These are phyloP conservation scores for Drosophila prosaltans DNA, from an alignment of 1,140 invertebrate species.

Conservation along the genomic window DNA sequence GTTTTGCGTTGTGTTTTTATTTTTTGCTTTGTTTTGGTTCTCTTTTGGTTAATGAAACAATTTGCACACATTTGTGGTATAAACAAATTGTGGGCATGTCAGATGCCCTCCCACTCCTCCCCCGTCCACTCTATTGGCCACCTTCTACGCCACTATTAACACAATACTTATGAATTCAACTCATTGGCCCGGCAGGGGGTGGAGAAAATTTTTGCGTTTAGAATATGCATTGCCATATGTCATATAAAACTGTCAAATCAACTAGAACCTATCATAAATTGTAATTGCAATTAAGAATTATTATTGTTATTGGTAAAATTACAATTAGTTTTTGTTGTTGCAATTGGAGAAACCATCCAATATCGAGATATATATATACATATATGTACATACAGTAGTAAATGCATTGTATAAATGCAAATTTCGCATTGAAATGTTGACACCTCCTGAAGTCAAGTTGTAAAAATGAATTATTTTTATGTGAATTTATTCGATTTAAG, in stretches of 20 bases:
- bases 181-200: not conserved
- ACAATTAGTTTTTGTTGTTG: not conserved
- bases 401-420: constrained; percentile 46
- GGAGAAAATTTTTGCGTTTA: not conserved
- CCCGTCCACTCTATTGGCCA: too few relatives aligned
- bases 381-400: too few relatives aligned
- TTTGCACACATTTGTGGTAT: constrained; percentile 62
- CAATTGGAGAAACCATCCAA: constrained; percentile 6
- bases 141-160: not conserved
- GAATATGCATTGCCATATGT: constrained; percentile 30
- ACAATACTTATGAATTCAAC: constrained; percentile 1
- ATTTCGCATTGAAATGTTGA: constrained; percentile 15
- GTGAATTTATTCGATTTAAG: constrained; percentile 25
- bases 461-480: constrained; percentile 61
- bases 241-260: constrained; percentile 59
- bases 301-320: constrained; percentile 25
- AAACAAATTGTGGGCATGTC: constrained; percentile 31
- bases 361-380: not conserved
- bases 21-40: constrained; percentile 8
- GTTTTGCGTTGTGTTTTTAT: constrained; percentile 38
- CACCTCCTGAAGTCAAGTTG: constrained; percentile 32
- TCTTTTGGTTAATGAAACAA: constrained; percentile 56
- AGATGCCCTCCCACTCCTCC: not conserved
- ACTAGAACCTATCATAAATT: constrained; percentile 61
- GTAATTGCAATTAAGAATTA: constrained; percentile 68